Conservation (phyloP, 2,113 vertebrate genomes). For the Anguilla rostrata region DNA sequence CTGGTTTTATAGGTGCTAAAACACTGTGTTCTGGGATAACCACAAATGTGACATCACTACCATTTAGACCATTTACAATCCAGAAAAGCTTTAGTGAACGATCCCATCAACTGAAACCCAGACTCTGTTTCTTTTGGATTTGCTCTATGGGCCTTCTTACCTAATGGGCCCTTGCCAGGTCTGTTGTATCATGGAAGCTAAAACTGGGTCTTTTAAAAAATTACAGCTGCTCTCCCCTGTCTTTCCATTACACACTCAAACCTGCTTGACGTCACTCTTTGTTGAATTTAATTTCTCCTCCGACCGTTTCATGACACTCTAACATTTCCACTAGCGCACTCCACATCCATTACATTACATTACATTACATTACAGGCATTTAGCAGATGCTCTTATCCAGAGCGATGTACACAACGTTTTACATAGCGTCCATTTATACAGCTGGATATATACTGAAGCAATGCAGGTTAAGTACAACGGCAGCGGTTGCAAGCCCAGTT, state of each 20-base stretch:
- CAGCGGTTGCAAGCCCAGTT: no score
- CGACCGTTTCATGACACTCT: not conserved
- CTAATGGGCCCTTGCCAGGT: slow-evolving; percentile 16
- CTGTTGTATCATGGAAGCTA: slow-evolving; percentile 17
- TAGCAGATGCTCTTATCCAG: no score
- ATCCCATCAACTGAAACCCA: slow-evolving; percentile 23
- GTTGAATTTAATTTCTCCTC: not conserved
- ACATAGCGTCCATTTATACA: no score
- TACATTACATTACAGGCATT: no score
- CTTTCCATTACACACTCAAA: slow-evolving; percentile 32
- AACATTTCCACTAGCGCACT: not conserved
- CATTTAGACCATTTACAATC: slow-evolving; percentile 24
- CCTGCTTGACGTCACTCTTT: slow-evolving; percentile 29
- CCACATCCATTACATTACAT: not conserved
- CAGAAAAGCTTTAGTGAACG: slow-evolving; percentile 20
- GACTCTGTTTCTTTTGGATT: slow-evolving; percentile 31
- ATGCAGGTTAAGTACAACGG: no score
- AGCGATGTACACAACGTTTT: no score
- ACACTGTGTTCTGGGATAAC: slow-evolving; percentile 26
- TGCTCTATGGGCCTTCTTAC: not conserved
- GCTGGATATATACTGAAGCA: no score
- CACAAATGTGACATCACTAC: slow-evolving; percentile 19
- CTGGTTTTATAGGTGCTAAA: no score
- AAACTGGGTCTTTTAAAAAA: slow-evolving; percentile 13
- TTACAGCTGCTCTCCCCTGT: slow-evolving; percentile 22